Conservation (phyloP, 2,888 invertebrate species). For the Xiphydria camelus region DNA sequence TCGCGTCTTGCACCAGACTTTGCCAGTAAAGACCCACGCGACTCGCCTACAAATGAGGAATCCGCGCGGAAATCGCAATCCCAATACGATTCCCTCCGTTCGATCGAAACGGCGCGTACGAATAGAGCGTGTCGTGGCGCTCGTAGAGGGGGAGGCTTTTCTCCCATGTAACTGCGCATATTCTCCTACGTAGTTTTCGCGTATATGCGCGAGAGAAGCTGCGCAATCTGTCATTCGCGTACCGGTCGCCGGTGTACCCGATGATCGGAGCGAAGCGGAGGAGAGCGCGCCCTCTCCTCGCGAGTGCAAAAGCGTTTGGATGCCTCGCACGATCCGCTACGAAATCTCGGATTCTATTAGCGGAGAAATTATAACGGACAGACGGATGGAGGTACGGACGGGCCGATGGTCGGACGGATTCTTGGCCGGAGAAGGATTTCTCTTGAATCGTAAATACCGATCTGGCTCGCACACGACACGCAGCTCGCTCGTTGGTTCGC, state of each 20-base stretch:
- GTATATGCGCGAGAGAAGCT: too few species aligned
- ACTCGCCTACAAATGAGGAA: slow-evolving; percentile 15
- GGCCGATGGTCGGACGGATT: slow-evolving; percentile 28
- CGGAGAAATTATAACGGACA: slow-evolving; percentile 58
- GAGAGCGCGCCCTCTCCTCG: not conserved
- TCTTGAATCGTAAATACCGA: slow-evolving; percentile 49
- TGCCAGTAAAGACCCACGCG: slow-evolving; percentile 17
- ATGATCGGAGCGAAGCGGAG: not conserved
- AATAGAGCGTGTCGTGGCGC: too few species aligned
- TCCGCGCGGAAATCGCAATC: slow-evolving; percentile 3
- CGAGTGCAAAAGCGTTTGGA: too few species aligned
- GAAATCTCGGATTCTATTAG: slow-evolving; percentile 57
- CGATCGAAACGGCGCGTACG: too few species aligned
- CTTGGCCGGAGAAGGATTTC: slow-evolving; percentile 39
- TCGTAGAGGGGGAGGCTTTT: too few species aligned
- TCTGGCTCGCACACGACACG: slow-evolving; percentile 27
- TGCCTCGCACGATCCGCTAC: slow-evolving; percentile 50
- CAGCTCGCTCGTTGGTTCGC: slow-evolving; percentile 13
- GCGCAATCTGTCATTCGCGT: too few species aligned
- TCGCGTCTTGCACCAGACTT: slow-evolving; percentile 11
- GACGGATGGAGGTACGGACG: slow-evolving; percentile 38
- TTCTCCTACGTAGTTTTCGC: too few species aligned
- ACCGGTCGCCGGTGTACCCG: too few species aligned
- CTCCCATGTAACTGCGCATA: too few species aligned
- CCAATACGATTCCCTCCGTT: too few species aligned